Percentiles rank a stretch among this genome's conserved stretches.
Conservation (phyloP, 1,140 invertebrate species). For the Drosophila jambulina region DNA sequence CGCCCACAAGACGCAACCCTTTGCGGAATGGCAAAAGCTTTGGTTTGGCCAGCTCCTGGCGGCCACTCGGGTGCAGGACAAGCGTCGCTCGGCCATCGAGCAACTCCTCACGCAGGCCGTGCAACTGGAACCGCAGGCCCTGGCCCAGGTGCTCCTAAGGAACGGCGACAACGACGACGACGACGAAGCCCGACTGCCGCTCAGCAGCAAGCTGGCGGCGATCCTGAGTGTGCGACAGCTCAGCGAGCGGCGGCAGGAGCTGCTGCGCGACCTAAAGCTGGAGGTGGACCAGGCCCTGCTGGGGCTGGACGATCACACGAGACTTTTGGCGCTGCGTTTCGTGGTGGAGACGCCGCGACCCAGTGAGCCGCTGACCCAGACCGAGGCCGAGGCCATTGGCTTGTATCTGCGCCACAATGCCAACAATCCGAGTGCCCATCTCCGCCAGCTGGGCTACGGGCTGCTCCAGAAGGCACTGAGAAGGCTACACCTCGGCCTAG, state of each 20-base stretch:
- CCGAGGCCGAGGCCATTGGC: slow-evolving; percentile 90
- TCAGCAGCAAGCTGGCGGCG: slow-evolving; percentile 66
- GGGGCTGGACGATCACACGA: slow-evolving; percentile 74
- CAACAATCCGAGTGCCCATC: slow-evolving; percentile 89
- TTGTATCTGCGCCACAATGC: slow-evolving; percentile 90
- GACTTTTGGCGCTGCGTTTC: slow-evolving; percentile 88
- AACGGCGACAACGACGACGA: not conserved
- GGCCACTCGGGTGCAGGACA: slow-evolving; percentile 19
- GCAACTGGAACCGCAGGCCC: slow-evolving; percentile 45
- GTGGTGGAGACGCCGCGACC: slow-evolving; percentile 91
- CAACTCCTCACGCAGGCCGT: slow-evolving; percentile 60
- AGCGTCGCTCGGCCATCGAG: slow-evolving; percentile 50
- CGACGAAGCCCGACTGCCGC: slow-evolving; percentile 3
- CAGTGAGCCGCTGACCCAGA: slow-evolving; percentile 88
- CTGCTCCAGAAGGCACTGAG: slow-evolving; percentile 88
- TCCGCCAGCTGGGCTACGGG: slow-evolving; percentile 87
- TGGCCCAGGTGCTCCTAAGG: slow-evolving; percentile 33
- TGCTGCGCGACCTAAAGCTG: slow-evolving; percentile 29
- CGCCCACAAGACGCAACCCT: slow-evolving; percentile 22
- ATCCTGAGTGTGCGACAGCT: slow-evolving; percentile 59
- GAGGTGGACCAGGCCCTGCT: slow-evolving; percentile 49
- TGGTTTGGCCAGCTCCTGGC: slow-evolving; percentile 55
- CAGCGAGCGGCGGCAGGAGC: slow-evolving; percentile 26
- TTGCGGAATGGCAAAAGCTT: slow-evolving; percentile 44
- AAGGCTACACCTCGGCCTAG: slow-evolving; percentile 58